Evolutionary conservation across 2,888 invertebrate species (phyloP), one percentile per base, ranked within the genome.

Genomic region (Phytoseiulus persimilis): DNA sequence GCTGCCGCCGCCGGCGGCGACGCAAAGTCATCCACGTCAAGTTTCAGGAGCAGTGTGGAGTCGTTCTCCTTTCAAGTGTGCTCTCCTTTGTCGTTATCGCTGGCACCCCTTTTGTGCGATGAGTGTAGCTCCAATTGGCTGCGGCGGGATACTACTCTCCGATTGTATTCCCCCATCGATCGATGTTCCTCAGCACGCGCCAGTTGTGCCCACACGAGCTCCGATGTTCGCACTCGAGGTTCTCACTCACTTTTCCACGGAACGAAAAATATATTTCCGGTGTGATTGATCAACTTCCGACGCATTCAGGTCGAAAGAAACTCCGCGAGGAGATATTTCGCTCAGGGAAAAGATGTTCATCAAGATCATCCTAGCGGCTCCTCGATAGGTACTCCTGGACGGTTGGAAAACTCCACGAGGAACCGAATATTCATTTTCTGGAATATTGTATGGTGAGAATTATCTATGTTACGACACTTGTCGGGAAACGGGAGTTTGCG

Each of bases 51-150:
- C 65, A 28, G 65, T 14, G 65, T 23, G 18, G 65, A 65, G 18
- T 3, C 65, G 65, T 65, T 65, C 65, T 65, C 65, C 65, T 65
- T 65, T 65, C 65, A 65, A 65, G 65, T 65, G 65, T 14, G 14
- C 65, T 28, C 65, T 65, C 65, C 65, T 65, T 65, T 65, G 65
- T 65, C 65, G 65, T 65, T 65, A 65, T 65, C 65, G 65, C 18
- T 65, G 65, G 65, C 65, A 65, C 65, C 65, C 65, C 65, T 65
- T 65, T 65, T 65, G 65, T 65, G 65, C 65, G 65, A 65, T 65
- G 65, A 65, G 65, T 65, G 65, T 65, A 65, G 65, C 65, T 65
- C 23, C 65, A 65, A 65, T 65, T 65, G 65, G 65, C 28, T 28
- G 65, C 65, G 14, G 65, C 28, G 65, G 18, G 65, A 6, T 1